Conservation (phyloP, 2,888 invertebrate species). For the Drosophila cracens region DNA sequence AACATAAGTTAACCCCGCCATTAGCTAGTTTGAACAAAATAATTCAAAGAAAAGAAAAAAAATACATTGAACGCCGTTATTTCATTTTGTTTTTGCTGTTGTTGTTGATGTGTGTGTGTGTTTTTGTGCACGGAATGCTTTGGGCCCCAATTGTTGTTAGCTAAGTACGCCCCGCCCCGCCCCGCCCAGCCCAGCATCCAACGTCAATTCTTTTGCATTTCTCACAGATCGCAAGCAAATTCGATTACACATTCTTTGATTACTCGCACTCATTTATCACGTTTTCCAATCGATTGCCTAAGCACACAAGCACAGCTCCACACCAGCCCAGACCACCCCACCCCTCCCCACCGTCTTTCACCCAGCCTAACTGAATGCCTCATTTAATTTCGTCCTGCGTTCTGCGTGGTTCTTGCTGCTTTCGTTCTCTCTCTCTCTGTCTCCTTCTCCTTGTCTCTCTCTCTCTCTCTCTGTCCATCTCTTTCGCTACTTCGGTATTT, state of each 20-base stretch:
- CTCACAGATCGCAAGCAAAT: not conserved
- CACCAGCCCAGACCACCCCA: not conserved
- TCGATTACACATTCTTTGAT: not conserved
- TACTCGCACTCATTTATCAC: conserved; percentile 10
- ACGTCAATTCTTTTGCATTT: not conserved
- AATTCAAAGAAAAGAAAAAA: conserved; percentile 41
- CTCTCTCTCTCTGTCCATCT: not conserved
- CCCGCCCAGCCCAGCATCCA: not conserved
- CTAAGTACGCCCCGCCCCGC: not conserved
- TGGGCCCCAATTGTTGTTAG: conserved; percentile 19
- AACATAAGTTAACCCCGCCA: conserved; percentile 67
- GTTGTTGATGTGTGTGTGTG: conserved; percentile 4
- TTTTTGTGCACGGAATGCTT: conserved; percentile 27
- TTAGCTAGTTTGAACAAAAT: conserved; percentile 65
- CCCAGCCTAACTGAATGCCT: not conserved
- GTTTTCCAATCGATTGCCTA: conserved; percentile 16
- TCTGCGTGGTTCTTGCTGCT: not conserved
- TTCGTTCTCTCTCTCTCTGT: not conserved
- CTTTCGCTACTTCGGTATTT: not conserved
- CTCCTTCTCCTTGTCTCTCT: not conserved
- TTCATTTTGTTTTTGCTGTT: not conserved
- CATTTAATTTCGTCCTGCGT: conserved; percentile 19
- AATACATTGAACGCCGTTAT: conserved; percentile 27
- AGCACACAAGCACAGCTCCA: not conserved
- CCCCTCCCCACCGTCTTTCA: not conserved